Evolutionary conservation across 1,140 invertebrate genomes (phyloP).

Genomic region (Yoshiicerus persimilis): DNA sequence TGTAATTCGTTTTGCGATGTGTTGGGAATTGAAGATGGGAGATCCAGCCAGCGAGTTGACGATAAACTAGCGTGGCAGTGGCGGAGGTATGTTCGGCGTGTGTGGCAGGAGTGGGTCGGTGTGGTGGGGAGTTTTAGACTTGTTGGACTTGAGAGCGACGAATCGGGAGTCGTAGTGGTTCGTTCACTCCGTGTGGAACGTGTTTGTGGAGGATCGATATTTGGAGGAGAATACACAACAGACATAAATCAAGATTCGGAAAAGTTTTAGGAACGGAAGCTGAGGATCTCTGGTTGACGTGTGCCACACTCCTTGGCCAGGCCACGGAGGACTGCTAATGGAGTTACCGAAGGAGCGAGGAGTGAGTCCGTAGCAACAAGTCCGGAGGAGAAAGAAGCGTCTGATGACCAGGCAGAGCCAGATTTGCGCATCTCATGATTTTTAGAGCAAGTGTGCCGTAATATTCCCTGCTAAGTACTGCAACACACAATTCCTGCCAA

Average conservation of each 20-base stretch:
- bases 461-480: not conserved
- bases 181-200: not conserved
- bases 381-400: not conserved
- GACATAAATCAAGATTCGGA: conserved; percentile 3
- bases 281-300: conserved; percentile 21
- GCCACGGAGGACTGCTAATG: not conserved
- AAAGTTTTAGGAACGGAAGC: not conserved
- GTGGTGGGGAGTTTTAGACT: not conserved
- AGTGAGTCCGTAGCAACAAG: not conserved
- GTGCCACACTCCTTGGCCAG: not conserved
- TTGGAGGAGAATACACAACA: conserved; percentile 5
- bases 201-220: not conserved
- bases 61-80: not conserved
- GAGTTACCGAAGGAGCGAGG: not conserved
- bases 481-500: not conserved
- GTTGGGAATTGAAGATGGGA: not conserved
- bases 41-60: not conserved
- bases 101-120: too few species aligned
- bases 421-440: conserved; percentile 16
- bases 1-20: not conserved
- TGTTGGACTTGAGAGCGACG: not conserved
- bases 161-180: not conserved
- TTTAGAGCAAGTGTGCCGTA: not conserved
- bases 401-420: not conserved
- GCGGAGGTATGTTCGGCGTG: too few species aligned